These are phyloP conservation scores for Typhlichthys subterraneus DNA, from an alignment of 2,797 vertebrate species.

Conservation along the genomic window DNA sequence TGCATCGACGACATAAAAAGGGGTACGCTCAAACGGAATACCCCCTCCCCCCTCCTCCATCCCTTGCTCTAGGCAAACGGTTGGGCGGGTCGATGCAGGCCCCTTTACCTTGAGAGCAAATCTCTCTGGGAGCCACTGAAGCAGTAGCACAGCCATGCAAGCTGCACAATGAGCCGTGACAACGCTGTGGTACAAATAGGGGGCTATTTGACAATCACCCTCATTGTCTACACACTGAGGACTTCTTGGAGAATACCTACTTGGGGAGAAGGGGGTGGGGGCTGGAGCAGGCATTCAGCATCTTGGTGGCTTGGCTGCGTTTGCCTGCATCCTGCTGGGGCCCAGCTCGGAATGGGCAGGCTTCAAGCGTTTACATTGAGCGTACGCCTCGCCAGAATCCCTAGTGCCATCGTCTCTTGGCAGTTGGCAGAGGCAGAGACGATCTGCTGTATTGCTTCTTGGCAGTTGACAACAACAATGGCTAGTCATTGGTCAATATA, in stretches of 20 bases:
- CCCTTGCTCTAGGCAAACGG: conserved; percentile 19
- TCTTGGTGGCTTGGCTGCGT: conserved; percentile 29
- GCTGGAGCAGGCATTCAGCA: conserved; percentile 34
- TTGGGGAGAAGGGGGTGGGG: neutral
- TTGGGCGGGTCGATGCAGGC: conserved; percentile 15
- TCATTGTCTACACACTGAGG: conserved; percentile 40
- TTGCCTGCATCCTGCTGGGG: conserved; percentile 23
- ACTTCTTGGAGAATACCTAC: conserved; percentile 32
- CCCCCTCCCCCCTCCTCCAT: neutral
- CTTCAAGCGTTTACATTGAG: conserved; percentile 57
- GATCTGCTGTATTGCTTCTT: conserved; percentile 60
- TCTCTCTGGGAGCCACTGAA: conserved; percentile 40
- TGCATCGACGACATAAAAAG: conserved; percentile 23
- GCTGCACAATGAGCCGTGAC: conserved; percentile 33
- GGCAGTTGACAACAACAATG: conserved; percentile 60
- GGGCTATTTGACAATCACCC: conserved; percentile 29
- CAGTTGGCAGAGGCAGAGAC: conserved; percentile 48
- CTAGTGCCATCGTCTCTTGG: conserved; percentile 53
- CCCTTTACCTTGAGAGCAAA: conserved; percentile 10
- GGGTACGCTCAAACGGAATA: conserved; percentile 20
- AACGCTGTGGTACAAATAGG: conserved; percentile 49
- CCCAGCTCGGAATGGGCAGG: conserved; percentile 21
- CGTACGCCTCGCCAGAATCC: conserved; percentile 58
- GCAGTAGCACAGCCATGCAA: conserved; percentile 22
- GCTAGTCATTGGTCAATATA: conserved; percentile 57